Percentiles rank a stretch among this genome's conserved stretches.
Conservation (phyloP, 2,888 invertebrate genomes). For the Cheilosia grossa region DNA sequence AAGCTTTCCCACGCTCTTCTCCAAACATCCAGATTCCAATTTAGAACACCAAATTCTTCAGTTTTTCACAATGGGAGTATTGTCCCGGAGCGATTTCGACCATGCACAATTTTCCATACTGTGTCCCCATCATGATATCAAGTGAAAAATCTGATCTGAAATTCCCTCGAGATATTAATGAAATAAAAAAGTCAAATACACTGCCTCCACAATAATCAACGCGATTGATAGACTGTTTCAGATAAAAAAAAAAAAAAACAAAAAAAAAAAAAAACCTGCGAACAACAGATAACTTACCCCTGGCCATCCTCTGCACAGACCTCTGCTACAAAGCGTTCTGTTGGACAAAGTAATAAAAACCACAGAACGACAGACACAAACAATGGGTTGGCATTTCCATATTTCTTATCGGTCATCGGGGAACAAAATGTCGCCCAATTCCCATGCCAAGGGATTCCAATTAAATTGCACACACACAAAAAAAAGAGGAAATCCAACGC, state of each 20-base stretch:
- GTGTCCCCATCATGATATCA: not conserved
- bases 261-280: slow-evolving; percentile 22
- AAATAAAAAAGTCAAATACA: not conserved
- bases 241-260: slow-evolving; percentile 43
- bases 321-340: slow-evolving; percentile 1
- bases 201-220: slow-evolving; percentile 31
- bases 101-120: not conserved
- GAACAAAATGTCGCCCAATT: slow-evolving; percentile 41
- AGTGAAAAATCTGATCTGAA: slow-evolving; percentile 3
- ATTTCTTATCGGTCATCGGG: slow-evolving; percentile 23
- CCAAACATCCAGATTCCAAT: no score
- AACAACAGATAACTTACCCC: slow-evolving; percentile 35
- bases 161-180: not conserved
- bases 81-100: not conserved
- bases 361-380: slow-evolving; percentile 2
- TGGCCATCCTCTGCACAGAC: slow-evolving; percentile 8
- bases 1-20: no score
- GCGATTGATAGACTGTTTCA: slow-evolving; percentile 40
- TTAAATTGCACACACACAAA: slow-evolving; percentile 36
- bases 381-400: slow-evolving; percentile 13
- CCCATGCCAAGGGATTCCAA: slow-evolving; percentile 51
- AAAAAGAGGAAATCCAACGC: not conserved
- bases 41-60: no score
- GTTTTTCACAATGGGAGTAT: no score
- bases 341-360: slow-evolving; percentile 28